These are phyloP conservation scores for Actinopyga echinites DNA, from an alignment of 53 echinoderm and acorn worm genomes.

Conservation along the genomic window DNA sequence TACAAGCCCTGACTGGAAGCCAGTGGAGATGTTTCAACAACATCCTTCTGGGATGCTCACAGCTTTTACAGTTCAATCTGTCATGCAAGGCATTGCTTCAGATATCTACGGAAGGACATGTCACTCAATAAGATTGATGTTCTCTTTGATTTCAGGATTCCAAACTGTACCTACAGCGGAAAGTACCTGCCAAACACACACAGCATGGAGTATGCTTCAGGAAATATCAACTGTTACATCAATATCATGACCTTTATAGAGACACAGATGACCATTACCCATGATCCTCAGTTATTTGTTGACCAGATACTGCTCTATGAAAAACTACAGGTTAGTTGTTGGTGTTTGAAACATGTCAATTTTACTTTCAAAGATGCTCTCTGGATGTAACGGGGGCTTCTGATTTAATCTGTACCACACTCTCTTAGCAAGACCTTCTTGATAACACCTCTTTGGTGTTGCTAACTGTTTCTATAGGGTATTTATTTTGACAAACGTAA, in stretches of 20 bases:
- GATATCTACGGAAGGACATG: no score
- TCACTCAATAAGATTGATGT: neutral
- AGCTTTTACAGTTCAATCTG: no score
- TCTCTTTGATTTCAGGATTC: neutral
- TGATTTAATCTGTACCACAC: neutral
- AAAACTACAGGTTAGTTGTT: conserved; percentile 74
- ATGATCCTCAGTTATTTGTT: conserved; percentile 90
- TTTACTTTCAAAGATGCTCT: neutral
- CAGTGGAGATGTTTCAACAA: no score
- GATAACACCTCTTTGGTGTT: no score
- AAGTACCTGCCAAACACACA: conserved; percentile 26
- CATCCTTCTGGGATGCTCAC: no score
- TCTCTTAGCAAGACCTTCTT: neutral
- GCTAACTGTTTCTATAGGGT: no score
- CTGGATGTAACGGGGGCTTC: neutral
- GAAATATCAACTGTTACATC: conserved; percentile 56
- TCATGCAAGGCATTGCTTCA: no score
- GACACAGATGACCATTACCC: conserved; percentile 81
- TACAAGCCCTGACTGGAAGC: no score
- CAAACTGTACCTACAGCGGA: conserved; percentile 23
- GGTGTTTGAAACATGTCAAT: no score
- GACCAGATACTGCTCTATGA: conserved; percentile 90
- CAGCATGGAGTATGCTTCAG: conserved; percentile 22
- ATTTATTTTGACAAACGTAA: no score
- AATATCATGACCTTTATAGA: conserved; percentile 93